phyloP scores from a whole-genome alignment of 2,888 invertebrate genomes.

The Cryptophagus acutangulus region DNA sequence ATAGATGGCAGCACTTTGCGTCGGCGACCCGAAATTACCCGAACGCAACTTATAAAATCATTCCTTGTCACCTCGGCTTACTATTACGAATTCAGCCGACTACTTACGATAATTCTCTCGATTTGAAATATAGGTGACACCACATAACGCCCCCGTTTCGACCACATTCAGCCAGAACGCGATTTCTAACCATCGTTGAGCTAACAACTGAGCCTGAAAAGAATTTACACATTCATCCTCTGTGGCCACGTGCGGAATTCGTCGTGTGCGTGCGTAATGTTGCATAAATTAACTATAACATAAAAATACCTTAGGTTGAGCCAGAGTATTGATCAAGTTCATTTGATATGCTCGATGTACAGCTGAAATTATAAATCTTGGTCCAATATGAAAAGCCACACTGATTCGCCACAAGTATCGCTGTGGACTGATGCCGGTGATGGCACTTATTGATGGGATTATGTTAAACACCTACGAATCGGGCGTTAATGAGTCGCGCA shows the following conservation, averaged over 20 bases:
- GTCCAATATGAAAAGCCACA: slow-evolving; percentile 87
- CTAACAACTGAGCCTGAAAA: slow-evolving; percentile 51
- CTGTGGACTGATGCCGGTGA: slow-evolving; percentile 90
- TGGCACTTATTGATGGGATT: slow-evolving; percentile 92
- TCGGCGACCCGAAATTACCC: no score
- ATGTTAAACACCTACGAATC: slow-evolving; percentile 78
- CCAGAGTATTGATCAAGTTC: slow-evolving; percentile 58
- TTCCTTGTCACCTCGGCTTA: background rate
- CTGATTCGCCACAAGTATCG: slow-evolving; percentile 89
- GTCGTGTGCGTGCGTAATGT: no score
- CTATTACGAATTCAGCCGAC: background rate
- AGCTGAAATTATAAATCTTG: slow-evolving; percentile 81
- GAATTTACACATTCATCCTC: slow-evolving; percentile 16
- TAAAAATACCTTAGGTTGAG: slow-evolving; percentile 50
- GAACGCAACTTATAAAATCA: no score
- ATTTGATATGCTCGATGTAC: slow-evolving; percentile 80
- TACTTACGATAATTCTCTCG: slow-evolving; percentile 91
- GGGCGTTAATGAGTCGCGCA: slow-evolving; percentile 1
- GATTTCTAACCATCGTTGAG: slow-evolving; percentile 60
- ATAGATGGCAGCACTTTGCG: no score
- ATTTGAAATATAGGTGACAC: slow-evolving; percentile 90
- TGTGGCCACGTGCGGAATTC: no score
- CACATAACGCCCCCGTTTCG: slow-evolving; percentile 81
- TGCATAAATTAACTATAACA: no score
- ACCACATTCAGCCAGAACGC: slow-evolving; percentile 80